A percentile compares a stretch with the other conserved stretches of the same genome.
Conservation (phyloP, 2,797 vertebrate species). For the Coccyzus lansbergi region DNA sequence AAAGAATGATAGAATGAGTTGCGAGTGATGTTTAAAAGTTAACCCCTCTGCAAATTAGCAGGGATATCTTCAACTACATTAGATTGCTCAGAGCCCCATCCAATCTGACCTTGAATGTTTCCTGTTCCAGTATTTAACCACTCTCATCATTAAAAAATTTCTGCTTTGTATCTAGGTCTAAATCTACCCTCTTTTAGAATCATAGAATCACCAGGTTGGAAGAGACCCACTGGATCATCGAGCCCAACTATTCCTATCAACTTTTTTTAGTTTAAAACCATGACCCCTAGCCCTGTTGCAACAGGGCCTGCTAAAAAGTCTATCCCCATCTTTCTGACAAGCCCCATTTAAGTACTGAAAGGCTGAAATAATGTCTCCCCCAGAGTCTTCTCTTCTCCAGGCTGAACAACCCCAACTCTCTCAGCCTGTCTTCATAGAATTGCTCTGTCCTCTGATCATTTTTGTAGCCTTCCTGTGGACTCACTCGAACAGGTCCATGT, state of each 20-base stretch:
- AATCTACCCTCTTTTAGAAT: not conserved
- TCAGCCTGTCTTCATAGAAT: not conserved
- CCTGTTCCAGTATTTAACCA: not conserved
- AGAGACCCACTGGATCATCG: too few species aligned
- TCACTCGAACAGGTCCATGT: fast-evolving
- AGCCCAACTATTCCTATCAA: too few species aligned
- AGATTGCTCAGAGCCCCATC: not conserved
- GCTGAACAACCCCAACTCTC: not conserved
- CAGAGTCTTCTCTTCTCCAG: not conserved
- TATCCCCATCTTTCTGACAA: not conserved
- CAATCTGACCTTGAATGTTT: not conserved
- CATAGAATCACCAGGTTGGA: too few species aligned
- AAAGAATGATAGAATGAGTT: not conserved
- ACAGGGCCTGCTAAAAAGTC: not conserved
- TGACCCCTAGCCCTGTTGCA: not conserved
- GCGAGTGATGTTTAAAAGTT: not conserved
- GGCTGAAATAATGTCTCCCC: not conserved
- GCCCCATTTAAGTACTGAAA: not conserved
- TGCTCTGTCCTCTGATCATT: not conserved
- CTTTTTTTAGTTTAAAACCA: not conserved
- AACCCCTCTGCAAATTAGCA: not conserved
- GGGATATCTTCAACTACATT: not conserved
- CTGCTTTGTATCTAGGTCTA: not conserved
- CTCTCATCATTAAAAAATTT: not conserved
- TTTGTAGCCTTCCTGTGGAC: not conserved